Evolutionary conservation across 2,888 invertebrate species (phyloP).

Genomic region (Athalia rosae): DNA sequence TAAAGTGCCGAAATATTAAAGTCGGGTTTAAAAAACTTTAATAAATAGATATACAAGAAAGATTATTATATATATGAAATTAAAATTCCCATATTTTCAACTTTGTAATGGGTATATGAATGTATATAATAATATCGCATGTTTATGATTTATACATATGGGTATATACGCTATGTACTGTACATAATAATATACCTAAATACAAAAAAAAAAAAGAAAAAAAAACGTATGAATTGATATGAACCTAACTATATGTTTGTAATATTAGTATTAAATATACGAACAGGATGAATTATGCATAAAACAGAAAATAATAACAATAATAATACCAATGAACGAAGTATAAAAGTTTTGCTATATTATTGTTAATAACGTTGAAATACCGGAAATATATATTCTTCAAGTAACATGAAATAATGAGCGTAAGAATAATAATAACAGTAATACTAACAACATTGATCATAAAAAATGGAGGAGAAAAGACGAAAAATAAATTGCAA

Average conservation of each 20-base stretch:
- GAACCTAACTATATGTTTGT: slow-evolving; percentile 59
- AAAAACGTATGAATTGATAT: background rate
- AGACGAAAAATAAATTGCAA: slow-evolving; percentile 41
- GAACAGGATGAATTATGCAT: slow-evolving; percentile 47
- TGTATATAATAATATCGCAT: background rate
- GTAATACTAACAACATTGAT: slow-evolving; percentile 33
- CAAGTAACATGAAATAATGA: slow-evolving; percentile 52
- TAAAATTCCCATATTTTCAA: slow-evolving; percentile 68
- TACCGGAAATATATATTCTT: slow-evolving; percentile 61
- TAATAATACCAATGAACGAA: slow-evolving; percentile 34
- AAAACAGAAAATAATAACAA: slow-evolving; percentile 50
- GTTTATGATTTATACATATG: background rate
- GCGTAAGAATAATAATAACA: slow-evolving; percentile 45
- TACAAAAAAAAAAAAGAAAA: slow-evolving; percentile 6
- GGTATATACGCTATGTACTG: background rate
- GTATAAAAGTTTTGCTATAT: slow-evolving; percentile 65
- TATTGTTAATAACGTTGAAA: slow-evolving; percentile 60
- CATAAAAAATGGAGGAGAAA: slow-evolving; percentile 47
- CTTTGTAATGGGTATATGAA: slow-evolving; percentile 60
- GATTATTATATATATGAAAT: slow-evolving; percentile 48
- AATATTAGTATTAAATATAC: slow-evolving; percentile 64
- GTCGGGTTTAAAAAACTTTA: background rate
- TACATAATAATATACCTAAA: background rate
- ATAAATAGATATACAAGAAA: background rate
- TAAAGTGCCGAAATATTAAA: slow-evolving; percentile 37